Percentiles rank a stretch among this genome's conserved stretches.
Conservation (phyloP, 2,113 vertebrate species). For the Neolamprologus tretocephalus region DNA sequence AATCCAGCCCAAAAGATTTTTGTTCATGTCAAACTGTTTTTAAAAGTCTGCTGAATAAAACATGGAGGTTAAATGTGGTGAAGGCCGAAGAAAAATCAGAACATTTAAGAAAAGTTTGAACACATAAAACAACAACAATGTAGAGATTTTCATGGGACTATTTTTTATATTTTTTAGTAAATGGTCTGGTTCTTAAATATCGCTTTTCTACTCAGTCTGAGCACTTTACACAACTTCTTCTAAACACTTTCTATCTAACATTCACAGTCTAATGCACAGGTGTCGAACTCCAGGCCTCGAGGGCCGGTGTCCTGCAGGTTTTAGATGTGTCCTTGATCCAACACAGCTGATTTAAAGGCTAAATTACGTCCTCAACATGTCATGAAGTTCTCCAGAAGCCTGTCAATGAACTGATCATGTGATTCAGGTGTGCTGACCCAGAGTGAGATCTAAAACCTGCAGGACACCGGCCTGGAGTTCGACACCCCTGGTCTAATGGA, state of each 20-base stretch:
- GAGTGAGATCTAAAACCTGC: no score
- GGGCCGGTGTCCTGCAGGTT: no score
- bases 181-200: not conserved
- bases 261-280: not conserved
- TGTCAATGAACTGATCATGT: no score
- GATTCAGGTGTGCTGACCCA: no score
- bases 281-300: no score
- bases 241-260: not conserved
- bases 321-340: no score
- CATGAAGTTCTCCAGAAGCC: no score
- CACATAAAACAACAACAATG: not conserved
- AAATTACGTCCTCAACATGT: no score
- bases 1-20: not conserved
- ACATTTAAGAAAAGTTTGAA: not conserved
- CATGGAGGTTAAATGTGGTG: not conserved
- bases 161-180: not conserved
- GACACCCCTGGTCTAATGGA: not conserved
- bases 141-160: not conserved
- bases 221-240: not conserved
- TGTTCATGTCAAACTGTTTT: not conserved
- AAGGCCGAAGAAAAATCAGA: not conserved
- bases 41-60: not conserved
- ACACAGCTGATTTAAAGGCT: no score
- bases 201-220: accelerated
- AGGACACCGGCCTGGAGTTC: no score